Evolutionary conservation across 1,140 invertebrate species (phyloP), one percentile per base, ranked within the genome.

Genomic region (Telenomus remus): DNA sequence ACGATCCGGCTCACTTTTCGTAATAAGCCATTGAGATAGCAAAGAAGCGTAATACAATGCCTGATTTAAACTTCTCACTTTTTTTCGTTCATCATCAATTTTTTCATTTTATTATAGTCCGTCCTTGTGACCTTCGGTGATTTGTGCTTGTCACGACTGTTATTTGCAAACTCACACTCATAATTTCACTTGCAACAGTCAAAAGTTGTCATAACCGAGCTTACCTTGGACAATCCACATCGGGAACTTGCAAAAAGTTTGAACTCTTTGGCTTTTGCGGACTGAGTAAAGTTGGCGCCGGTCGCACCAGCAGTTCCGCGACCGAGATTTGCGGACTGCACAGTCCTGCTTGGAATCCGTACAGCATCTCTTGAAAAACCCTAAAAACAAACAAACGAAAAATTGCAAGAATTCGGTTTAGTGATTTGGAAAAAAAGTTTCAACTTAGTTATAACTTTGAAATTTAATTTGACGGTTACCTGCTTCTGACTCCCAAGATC

Each of bases 281-380:
- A 57, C 94, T 95, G 3, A 96, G 90, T 13, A 96, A 86, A 8
- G 94, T 94, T 0, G 95, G 95, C 1, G 94, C 95, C 2, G 95
- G 94, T 56, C 95, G 90, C 0, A 95, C 93, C 47, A 96, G 88
- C 48, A 97, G 87, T 84, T 97, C 95, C 0, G 95, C 95, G 2
- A 96, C 95, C 0, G 95, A 95, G 60, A 96, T 95, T 90, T 96
- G 95, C 0, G 95, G 95, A 53, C 95, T 96, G n/a, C 96, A 95
- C 82, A 97, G 97, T 39, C 95, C 95, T 0, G 95, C 95, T 81
- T 96, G 95, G 78, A 97, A 97, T 64, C 96, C 96, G 84, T 97
- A 97, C 13, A 98, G 87, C 95, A 98, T 97, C 89, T 98, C 96
- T 90, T 97, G 94, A 82, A 96, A 96, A 11, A 93, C 92, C 76